Conservation (phyloP, 2,113 vertebrate genomes). For the Lagopus leucura region DNA sequence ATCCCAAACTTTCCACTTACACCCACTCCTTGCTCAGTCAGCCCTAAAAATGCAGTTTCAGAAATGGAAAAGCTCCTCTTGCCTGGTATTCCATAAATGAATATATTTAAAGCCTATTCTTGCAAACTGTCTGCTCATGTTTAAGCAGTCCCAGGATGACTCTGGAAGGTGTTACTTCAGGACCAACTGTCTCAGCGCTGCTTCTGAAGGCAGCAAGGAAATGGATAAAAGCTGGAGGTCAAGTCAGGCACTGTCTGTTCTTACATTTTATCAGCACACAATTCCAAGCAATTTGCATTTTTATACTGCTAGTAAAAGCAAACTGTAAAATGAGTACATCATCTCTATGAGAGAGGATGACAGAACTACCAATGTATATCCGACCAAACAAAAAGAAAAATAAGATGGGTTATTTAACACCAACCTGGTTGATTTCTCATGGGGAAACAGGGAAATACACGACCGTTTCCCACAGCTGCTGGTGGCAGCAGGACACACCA, state of each 20-base stretch:
- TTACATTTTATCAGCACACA: background rate
- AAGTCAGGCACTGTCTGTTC: conserved; percentile 13
- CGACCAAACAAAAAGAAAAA: background rate
- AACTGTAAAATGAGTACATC: background rate
- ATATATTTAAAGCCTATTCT: background rate
- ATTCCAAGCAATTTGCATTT: conserved; percentile 7
- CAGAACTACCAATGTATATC: background rate
- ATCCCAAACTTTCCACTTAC: conserved; percentile 4
- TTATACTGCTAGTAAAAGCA: conserved; percentile 27
- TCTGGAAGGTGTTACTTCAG: conserved; percentile 1
- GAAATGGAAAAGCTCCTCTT: conserved; percentile 2
- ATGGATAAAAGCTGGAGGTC: background rate
- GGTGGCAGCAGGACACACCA: background rate
- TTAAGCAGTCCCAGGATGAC: conserved; percentile 15
- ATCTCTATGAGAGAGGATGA: background rate
- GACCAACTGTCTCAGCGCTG: background rate
- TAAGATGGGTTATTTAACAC: background rate
- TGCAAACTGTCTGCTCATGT: background rate
- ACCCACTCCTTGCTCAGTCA: background rate
- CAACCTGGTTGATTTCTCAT: background rate
- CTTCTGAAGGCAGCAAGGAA: background rate
- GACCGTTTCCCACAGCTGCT: background rate
- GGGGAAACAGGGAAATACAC: background rate
- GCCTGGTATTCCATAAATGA: background rate
- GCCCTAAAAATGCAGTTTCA: background rate